phyloP scores from a whole-genome alignment of 2,888 invertebrate species.

The Lasioglossum lativentre region DNA sequence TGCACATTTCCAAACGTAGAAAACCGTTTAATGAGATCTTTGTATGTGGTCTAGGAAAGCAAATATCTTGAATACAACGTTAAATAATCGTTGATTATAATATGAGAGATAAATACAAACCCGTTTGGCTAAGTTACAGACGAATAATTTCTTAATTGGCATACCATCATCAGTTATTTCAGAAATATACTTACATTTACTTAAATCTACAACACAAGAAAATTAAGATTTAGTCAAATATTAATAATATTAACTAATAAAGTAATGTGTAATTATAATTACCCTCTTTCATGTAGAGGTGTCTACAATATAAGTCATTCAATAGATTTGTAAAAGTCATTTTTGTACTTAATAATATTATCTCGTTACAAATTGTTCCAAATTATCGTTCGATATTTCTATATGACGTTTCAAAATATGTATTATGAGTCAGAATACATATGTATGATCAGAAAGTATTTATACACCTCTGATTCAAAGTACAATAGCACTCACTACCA shows the following conservation, averaged over 20 bases:
- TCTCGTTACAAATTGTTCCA: neutral
- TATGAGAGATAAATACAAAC: constrained; percentile 76
- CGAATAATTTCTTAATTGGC: constrained; percentile 87
- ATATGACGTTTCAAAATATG: neutral
- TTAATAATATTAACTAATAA: constrained; percentile 12
- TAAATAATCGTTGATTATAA: neutral
- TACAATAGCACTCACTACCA: neutral
- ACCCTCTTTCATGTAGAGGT: constrained; percentile 2
- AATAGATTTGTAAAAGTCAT: constrained; percentile 21
- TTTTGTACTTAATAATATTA: neutral
- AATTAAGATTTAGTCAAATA: neutral
- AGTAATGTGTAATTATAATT: constrained; percentile 12
- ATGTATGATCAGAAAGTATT: neutral
- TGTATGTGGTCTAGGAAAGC: constrained; percentile 85
- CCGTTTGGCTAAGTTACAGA: constrained; percentile 87
- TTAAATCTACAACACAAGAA: constrained; percentile 3
- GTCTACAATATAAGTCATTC: neutral
- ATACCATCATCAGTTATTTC: constrained; percentile 86
- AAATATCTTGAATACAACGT: neutral
- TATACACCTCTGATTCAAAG: neutral
- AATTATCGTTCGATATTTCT: neutral
- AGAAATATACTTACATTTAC: neutral
- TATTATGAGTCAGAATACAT: constrained; percentile 14
- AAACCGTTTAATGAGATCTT: constrained; percentile 86
- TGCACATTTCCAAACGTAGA: constrained; percentile 87